Conservation (phyloP, 92 coral and sea anemone species). For the Isaurus tuberculatus region DNA sequence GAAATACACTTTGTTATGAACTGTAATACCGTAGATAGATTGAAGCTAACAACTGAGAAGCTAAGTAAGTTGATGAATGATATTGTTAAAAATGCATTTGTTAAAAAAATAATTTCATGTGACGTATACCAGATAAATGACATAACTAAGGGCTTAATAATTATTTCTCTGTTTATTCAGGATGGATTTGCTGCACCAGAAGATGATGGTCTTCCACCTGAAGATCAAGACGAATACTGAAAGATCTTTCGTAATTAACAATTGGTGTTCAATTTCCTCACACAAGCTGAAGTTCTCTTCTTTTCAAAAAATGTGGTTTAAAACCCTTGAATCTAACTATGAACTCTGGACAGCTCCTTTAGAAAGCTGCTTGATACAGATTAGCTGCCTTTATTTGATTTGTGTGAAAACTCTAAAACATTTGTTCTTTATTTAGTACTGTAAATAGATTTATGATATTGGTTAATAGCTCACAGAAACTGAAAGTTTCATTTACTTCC, state of each 20-base stretch:
- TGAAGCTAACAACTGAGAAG: too few species aligned
- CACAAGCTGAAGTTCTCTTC: background rate
- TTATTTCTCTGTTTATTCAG: constrained; percentile 41
- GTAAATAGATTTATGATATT: too few species aligned
- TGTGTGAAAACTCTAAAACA: too few species aligned
- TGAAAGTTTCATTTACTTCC: too few species aligned
- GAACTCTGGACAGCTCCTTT: background rate
- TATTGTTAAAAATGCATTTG: too few species aligned
- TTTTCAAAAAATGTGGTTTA: background rate
- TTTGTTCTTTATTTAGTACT: too few species aligned
- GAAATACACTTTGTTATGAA: too few species aligned
- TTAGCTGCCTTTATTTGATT: background rate
- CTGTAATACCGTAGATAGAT: too few species aligned
- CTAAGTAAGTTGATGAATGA: too few species aligned
- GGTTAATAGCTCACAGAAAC: too few species aligned
- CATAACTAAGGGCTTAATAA: background rate
- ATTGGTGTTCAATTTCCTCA: background rate
- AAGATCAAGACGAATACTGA: constrained; percentile 93
- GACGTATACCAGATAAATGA: background rate
- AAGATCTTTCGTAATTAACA: background rate
- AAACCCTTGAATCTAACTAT: background rate
- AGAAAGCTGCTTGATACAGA: background rate
- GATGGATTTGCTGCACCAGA: constrained; percentile 97
- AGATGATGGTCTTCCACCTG: constrained; percentile 59
- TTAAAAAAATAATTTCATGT: background rate